Evolutionary conservation across 2,113 vertebrate genomes (phyloP), one percentile per base, ranked within the genome.

Genomic region (Zosterops japonicus): DNA sequence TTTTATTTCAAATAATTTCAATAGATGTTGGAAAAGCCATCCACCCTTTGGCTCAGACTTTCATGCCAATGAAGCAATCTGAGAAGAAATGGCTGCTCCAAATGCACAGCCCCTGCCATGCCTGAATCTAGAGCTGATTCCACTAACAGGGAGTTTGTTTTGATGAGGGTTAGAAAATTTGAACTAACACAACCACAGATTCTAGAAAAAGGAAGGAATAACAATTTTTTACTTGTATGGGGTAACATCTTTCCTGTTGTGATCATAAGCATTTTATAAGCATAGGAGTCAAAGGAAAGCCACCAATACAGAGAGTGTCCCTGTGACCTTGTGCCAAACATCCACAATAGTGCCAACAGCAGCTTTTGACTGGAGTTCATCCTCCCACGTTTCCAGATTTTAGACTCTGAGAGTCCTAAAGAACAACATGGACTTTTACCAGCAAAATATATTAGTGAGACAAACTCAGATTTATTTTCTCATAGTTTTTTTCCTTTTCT

Each of bases 1-100:
- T 95, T 95, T 86, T 82, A 89, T 90, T 93, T 95, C 72, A 22
- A 76, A 57, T 79, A 13, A 49, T 92, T 85, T 84, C 91, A 92
- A 79, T 78, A 63, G 79, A 76, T 60, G 6, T 14, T 81, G 68
- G 79, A 83, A 63, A 72, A 96, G 61, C 83, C 71, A 79, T 59
- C 46, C 69, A 56, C n/a, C 33, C 50, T 53, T 49, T 68, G 33
- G 89, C 68, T 61, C 5, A 87, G 94, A 49, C 42, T 74, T 92
- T 83, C 55, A 23, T 6, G 13, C 68, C 83, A 75, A 67, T 55
- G 71, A 95, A 94, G 61, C 60, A 17, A 25, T 25, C 33, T 25
- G 35, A 52, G 17, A 25, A 69, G 64, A 39, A 49, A 25, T 0
- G 3, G 33, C 31, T 36, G 25, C 22, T 69, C 64, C 61, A 23